Percentiles rank a stretch among this genome's conserved stretches.
Evolutionary conservation across 1,140 invertebrate species (phyloP).

Genomic region (Bombus superbus): DNA sequence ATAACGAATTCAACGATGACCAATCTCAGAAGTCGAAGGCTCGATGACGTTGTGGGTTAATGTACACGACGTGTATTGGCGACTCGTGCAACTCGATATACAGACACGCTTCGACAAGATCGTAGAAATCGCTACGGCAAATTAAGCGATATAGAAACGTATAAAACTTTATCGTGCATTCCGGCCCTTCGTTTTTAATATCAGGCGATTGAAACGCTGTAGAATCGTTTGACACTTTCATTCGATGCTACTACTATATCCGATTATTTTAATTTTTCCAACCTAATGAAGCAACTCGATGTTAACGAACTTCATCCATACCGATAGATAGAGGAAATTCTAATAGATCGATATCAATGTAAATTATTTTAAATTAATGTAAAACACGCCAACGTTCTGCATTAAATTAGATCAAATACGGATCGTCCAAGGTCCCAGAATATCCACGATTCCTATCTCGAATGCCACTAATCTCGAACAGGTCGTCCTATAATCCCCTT

Average conservation of each 20-base stretch:
- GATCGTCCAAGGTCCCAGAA: background rate
- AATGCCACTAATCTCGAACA: background rate
- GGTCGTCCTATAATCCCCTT: background rate
- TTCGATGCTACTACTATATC: background rate
- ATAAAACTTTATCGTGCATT: background rate
- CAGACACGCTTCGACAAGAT: background rate
- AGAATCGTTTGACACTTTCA: conserved; percentile 6
- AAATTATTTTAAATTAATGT: conserved; percentile 4
- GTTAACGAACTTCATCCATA: too few species aligned
- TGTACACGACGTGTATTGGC: background rate
- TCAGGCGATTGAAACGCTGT: background rate
- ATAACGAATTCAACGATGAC: conserved; percentile 24
- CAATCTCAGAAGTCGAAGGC: background rate
- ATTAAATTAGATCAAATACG: background rate
- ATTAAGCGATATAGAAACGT: background rate
- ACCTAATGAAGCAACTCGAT: too few species aligned
- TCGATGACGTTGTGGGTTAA: background rate
- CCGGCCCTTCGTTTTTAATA: background rate
- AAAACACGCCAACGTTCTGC: background rate
- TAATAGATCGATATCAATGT: background rate
- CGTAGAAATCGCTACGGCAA: background rate
- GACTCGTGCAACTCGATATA: background rate
- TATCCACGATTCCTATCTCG: background rate
- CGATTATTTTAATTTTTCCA: too few species aligned
- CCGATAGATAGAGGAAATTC: background rate